Base-by-base conservation (phyloP, 2,888 invertebrate species). In the Caenorhabditis sp. region DNA sequence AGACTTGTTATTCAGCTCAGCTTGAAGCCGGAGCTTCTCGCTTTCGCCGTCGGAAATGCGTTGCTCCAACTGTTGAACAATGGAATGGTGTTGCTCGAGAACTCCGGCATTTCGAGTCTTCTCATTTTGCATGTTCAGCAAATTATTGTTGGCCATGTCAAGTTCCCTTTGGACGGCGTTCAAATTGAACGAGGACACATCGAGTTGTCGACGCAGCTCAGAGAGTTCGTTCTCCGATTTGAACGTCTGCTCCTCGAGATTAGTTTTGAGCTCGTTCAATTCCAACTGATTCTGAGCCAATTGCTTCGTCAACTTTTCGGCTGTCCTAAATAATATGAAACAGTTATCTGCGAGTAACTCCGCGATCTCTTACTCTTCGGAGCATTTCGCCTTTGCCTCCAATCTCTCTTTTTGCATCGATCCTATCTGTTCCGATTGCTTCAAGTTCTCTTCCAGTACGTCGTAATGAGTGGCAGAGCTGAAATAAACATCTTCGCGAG, bases 361-460 rank as follows among this genome's bases (percentile, higher is more conserved):
- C n/a, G n/a, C n/a, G n/a, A n/a, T n/a, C n/a, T n/a, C 39, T 15
- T 13, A 55, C 46, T 59, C 56, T 56, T 77, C 78, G 6, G 56
- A 68, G 17, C 62, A 68, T 30, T 76, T 65, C 0, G 74, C 58
- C 15, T 73, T 53, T n/a, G 59, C 68, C 13, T 61, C 35, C 0
- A 83, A 61, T 15, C 80, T 63, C 24, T 74, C 72, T 32, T 66
- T 66, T 22, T 80, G 80, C 63, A 82, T 32, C 5, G 56, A 32
- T 20, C 73, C 76, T 63, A 80, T 48, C 20, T 74, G 43, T 43
- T 81, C 76, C 1, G 74, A 48, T 22, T 80, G 74, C n/a, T 80
- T 80, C 11, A 83, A 50, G 26, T 76, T 79, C 20, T 70, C 72
- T 45, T 83, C 82, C 43, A 83, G 46, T 27, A 73, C 71, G 9